These are phyloP conservation scores for Polyodon spathula DNA, from an alignment of 2,113 vertebrate genomes.

Conservation along the genomic window DNA sequence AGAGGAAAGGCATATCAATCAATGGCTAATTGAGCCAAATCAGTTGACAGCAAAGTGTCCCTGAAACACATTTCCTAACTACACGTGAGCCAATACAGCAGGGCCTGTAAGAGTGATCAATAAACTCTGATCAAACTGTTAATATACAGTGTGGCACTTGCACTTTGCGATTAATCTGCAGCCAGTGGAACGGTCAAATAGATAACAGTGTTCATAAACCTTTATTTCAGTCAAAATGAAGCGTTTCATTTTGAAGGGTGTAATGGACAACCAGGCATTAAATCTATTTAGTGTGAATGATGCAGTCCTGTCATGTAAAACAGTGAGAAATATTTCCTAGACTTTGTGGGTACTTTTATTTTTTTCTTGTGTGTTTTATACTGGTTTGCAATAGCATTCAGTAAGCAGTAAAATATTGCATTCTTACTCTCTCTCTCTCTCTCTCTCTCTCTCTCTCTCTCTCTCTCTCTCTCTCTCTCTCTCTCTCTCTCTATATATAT, in stretches of 20 bases:
- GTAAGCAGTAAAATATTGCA: too few species aligned
- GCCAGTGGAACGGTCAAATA: too few species aligned
- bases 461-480: too few species aligned
- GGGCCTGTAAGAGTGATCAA: slow-evolving; percentile 10
- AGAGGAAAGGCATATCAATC: slow-evolving; percentile 12
- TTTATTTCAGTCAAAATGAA: not conserved
- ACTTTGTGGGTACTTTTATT: too few species aligned
- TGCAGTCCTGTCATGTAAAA: not conserved
- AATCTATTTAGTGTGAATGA: not conserved
- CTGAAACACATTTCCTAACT: not conserved
- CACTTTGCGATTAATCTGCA: too few species aligned
- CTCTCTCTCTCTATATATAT: too few species aligned
- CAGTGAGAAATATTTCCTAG: too few species aligned
- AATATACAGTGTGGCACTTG: too few species aligned
- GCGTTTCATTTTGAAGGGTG: not conserved
- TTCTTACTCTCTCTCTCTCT: too few species aligned
- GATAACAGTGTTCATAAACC: not conserved
- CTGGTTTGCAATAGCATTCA: too few species aligned
- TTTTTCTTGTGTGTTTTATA: too few species aligned
- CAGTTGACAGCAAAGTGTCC: not conserved
- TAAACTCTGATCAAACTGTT: slow-evolving; percentile 1
- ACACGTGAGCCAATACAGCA: not conserved
- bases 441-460: too few species aligned
- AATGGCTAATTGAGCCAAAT: slow-evolving; percentile 22
- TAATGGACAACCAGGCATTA: not conserved